These are phyloP conservation scores for Philopedon plagiatum DNA, from an alignment of 2,888 invertebrate species.

Conservation along the genomic window DNA sequence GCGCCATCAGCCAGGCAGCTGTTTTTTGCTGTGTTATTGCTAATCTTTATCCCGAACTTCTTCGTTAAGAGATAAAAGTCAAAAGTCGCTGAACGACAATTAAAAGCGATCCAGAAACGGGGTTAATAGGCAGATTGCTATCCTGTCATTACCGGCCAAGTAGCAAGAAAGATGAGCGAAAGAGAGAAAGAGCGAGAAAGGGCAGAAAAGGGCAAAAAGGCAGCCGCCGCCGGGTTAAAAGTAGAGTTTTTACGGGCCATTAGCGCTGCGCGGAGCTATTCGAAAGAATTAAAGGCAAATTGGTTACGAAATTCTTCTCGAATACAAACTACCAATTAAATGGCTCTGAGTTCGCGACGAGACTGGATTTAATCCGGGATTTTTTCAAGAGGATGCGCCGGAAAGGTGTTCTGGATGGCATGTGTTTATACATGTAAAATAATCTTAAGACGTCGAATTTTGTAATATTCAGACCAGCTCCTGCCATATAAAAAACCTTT, in stretches of 20 bases:
- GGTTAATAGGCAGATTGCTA: slow-evolving; percentile 50
- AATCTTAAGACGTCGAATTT: background rate
- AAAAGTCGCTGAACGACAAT: slow-evolving; percentile 37
- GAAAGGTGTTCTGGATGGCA: background rate
- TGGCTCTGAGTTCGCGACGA: background rate
- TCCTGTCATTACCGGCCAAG: slow-evolving; percentile 42
- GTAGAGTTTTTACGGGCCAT: slow-evolving; percentile 57
- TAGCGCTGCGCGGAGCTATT: slow-evolving; percentile 59
- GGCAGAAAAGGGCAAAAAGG: slow-evolving; percentile 39
- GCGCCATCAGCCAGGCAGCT: background rate
- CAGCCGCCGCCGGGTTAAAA: slow-evolving; percentile 33
- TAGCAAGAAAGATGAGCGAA: slow-evolving; percentile 24
- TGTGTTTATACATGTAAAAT: too few species aligned
- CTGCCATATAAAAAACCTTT: too few species aligned
- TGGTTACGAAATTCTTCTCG: slow-evolving; percentile 56
- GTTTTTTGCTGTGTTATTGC: background rate
- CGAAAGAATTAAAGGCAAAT: slow-evolving; percentile 62
- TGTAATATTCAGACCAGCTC: too few species aligned
- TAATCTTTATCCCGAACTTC: background rate
- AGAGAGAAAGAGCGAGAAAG: slow-evolving; percentile 19
- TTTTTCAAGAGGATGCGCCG: background rate
- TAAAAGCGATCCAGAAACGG: slow-evolving; percentile 34
- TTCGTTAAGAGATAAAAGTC: slow-evolving; percentile 28
- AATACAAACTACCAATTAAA: slow-evolving; percentile 61
- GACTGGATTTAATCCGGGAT: background rate